Percentiles rank a stretch among this genome's conserved stretches.
These are phyloP conservation scores for Carassius carassius DNA, from an alignment of 2,113 vertebrate species.

Conservation along the genomic window DNA sequence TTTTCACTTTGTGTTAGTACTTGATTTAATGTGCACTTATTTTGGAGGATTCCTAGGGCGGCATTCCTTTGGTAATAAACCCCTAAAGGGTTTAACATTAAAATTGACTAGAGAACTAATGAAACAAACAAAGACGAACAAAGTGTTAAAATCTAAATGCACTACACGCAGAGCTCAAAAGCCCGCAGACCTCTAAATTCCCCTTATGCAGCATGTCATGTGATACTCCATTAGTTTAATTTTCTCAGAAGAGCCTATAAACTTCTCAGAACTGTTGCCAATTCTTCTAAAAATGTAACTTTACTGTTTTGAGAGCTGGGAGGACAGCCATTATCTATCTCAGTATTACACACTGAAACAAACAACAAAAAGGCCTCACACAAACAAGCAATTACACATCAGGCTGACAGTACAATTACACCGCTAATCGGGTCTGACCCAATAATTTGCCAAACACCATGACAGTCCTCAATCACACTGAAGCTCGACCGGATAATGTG, in stretches of 20 bases:
- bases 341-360: background rate
- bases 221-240: background rate
- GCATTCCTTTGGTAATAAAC: background rate
- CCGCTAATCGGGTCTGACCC: conserved; percentile 8
- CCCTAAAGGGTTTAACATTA: background rate
- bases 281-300: conserved; percentile 15
- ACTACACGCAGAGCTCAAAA: background rate
- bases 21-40: background rate
- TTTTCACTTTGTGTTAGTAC: background rate
- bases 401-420: conserved; percentile 20
- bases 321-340: conserved; percentile 37
- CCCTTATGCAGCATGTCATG: background rate
- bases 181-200: background rate
- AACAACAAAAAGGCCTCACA: conserved; percentile 9
- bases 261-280: conserved; percentile 5
- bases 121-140: conserved; percentile 18
- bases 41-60: background rate
- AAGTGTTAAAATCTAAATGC: background rate
- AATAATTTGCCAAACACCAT: conserved; percentile 12
- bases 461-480: conserved; percentile 23
- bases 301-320: conserved; percentile 28
- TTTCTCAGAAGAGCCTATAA: background rate
- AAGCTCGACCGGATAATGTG: conserved; percentile 11
- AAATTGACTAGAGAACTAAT: background rate
- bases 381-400: conserved; percentile 36